Percentiles rank a stretch among this genome's conserved stretches.
These are phyloP conservation scores for Drosophila ustulata DNA, from an alignment of 2,888 invertebrate species.

Conservation along the genomic window DNA sequence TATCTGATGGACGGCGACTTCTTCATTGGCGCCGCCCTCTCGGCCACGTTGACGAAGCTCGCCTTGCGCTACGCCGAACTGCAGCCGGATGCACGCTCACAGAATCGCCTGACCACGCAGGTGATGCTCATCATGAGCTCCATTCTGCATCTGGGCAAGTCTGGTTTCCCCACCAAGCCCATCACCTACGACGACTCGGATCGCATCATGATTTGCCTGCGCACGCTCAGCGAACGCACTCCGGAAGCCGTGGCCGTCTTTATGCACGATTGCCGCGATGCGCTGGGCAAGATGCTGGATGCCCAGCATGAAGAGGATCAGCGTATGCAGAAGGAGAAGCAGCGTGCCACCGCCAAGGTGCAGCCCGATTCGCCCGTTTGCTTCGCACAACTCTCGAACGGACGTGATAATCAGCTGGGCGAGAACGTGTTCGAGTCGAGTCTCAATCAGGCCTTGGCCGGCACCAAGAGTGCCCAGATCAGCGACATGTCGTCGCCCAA, in stretches of 20 bases:
- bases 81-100: conserved; percentile 83
- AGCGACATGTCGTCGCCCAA: conserved; percentile 86
- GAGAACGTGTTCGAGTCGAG: conserved; percentile 96
- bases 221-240: conserved; percentile 90
- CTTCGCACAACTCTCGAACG: conserved; percentile 91
- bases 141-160: conserved; percentile 94
- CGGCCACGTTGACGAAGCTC: conserved; percentile 96
- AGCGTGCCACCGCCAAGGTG: conserved; percentile 89
- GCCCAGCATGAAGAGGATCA: conserved; percentile 89
- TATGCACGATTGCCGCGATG: conserved; percentile 90
- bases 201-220: conserved; percentile 93
- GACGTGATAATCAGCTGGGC: conserved; percentile 87
- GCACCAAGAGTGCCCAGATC: conserved; percentile 85
- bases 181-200: conserved; percentile 99
- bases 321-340: conserved; percentile 87
- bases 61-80: conserved; percentile 89
- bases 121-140: conserved; percentile 95
- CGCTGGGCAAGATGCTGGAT: conserved; percentile 93
- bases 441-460: conserved; percentile 94
- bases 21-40: conserved; percentile 96
- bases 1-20: conserved; percentile 98
- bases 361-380: conserved; percentile 94
- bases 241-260: conserved; percentile 90
- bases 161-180: conserved; percentile 89
- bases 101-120: conserved; percentile 90